These are phyloP conservation scores for Sandelia bainsii DNA, from an alignment of 2,797 vertebrate genomes.

Conservation along the genomic window DNA sequence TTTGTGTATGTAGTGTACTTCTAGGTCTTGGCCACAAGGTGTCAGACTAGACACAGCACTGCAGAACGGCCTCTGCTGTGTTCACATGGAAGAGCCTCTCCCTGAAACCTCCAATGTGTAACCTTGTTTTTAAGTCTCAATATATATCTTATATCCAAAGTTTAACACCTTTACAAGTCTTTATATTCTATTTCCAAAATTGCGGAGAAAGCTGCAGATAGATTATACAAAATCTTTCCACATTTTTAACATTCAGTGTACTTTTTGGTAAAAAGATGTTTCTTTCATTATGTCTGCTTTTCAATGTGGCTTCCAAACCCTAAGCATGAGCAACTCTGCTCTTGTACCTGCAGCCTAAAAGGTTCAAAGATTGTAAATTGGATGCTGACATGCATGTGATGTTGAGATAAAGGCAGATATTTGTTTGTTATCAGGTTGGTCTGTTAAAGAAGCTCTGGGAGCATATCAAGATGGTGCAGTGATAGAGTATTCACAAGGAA, in stretches of 20 bases:
- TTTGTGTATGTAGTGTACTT: not conserved
- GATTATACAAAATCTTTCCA: not conserved
- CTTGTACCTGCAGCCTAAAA: not conserved
- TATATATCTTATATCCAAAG: not conserved
- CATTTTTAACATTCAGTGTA: not conserved
- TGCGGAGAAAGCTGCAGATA: not conserved
- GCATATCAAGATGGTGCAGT: slow-evolving; percentile 16
- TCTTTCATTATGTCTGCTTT: not conserved
- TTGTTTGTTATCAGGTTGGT: not conserved
- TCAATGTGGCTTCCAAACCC: not conserved
- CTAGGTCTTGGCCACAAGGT: slow-evolving; percentile 40
- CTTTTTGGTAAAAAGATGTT: too few relatives aligned
- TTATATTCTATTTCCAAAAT: not conserved
- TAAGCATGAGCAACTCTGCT: not conserved
- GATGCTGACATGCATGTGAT: not conserved
- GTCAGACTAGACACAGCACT: slow-evolving; percentile 45
- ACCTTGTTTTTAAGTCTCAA: not conserved
- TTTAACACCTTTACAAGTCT: slow-evolving; percentile 1
- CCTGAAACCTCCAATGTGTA: too few relatives aligned
- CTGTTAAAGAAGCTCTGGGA: slow-evolving; percentile 3
- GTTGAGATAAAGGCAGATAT: slow-evolving; percentile 31
- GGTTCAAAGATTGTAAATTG: not conserved
- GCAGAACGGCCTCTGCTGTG: not conserved
- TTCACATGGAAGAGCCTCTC: not conserved
- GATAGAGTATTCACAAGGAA: slow-evolving; percentile 59